Evolutionary conservation across 2,797 vertebrate species (phyloP).

Genomic region (Argya squamiceps): DNA sequence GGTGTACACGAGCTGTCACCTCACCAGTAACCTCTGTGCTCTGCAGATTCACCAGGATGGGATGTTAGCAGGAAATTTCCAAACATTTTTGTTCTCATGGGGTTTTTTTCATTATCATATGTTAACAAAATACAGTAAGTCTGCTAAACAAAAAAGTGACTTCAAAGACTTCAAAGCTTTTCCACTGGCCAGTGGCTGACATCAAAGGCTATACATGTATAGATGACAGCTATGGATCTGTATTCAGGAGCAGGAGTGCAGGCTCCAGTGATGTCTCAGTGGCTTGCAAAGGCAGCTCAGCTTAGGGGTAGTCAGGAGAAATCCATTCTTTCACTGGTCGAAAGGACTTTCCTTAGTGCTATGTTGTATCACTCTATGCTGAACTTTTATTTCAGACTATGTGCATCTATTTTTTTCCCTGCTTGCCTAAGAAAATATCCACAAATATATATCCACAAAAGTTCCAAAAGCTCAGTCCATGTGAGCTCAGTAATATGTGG

Average conservation of each 20-base stretch:
- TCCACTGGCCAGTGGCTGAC: background rate
- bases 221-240: background rate
- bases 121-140: background rate
- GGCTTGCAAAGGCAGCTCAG: background rate
- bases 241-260: background rate
- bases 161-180: background rate
- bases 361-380: background rate
- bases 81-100: background rate
- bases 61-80: background rate
- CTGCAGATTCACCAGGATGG: background rate
- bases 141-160: background rate
- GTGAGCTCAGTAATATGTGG: background rate
- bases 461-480: background rate
- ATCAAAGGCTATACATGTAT: background rate
- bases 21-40: rapidly evolving
- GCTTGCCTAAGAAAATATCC: background rate
- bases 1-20: rapidly evolving
- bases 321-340: background rate
- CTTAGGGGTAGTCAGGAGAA: background rate
- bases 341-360: background rate
- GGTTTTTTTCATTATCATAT: background rate
- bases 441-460: background rate
- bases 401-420: background rate
- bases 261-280: background rate
- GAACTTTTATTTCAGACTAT: background rate